A percentile compares a stretch with the other conserved stretches of the same genome.
Evolutionary conservation across 2,797 vertebrate species (phyloP).

Genomic region (Bovichtus variegatus): DNA sequence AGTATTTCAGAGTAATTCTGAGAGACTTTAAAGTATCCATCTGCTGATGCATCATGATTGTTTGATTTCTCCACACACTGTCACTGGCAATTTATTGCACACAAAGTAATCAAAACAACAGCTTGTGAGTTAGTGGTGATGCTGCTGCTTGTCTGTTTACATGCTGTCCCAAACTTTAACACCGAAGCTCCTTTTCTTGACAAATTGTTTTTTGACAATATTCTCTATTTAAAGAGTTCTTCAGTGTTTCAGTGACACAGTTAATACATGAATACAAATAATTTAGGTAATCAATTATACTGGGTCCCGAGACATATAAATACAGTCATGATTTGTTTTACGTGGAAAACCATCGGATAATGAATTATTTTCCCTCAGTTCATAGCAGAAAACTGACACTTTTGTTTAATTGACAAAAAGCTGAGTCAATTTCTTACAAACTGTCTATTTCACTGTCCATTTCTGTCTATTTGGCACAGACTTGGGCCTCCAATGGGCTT

Average conservation of each 20-base stretch:
- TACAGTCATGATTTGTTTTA: not conserved
- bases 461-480: slow-evolving; percentile 22
- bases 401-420: slow-evolving; percentile 19
- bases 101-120: slow-evolving; percentile 13
- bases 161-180: not conserved
- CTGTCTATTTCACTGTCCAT: not conserved
- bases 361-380: not conserved
- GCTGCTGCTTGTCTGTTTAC: not conserved
- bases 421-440: slow-evolving; percentile 1
- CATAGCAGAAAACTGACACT: not conserved
- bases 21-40: slow-evolving; percentile 1
- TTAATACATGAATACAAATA: not conserved
- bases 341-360: not conserved
- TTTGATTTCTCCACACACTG: not conserved
- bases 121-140: not conserved
- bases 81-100: slow-evolving; percentile 8
- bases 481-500: not conserved
- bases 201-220: not conserved
- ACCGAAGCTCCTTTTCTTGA: not conserved
- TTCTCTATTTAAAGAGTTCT: not conserved
- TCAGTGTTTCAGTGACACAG: not conserved
- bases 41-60: slow-evolving; percentile 4
- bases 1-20: not conserved
- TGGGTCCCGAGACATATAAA: not conserved
- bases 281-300: not conserved